Percentiles rank a stretch among this genome's conserved stretches.
Conservation (phyloP, 2,797 vertebrate genomes). For the Gymnoscopelus braueri region DNA sequence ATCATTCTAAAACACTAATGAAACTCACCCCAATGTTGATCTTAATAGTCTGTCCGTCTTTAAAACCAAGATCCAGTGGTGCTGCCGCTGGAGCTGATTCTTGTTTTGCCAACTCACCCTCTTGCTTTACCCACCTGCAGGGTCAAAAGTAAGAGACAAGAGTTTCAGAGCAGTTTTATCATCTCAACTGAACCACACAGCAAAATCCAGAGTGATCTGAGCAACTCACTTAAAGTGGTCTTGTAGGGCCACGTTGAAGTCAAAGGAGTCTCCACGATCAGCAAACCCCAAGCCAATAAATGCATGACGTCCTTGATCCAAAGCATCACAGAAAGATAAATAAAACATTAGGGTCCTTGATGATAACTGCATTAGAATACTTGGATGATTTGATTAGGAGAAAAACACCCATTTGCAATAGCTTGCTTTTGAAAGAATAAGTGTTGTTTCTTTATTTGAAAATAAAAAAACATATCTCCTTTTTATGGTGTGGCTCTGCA, state of each 20-base stretch:
- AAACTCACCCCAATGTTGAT: constrained; percentile 92
- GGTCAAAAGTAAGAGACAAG: not conserved
- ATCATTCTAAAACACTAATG: not conserved
- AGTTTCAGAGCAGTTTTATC: not conserved
- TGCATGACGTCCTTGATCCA: constrained; percentile 87
- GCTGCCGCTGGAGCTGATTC: constrained; percentile 82
- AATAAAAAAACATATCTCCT: no score
- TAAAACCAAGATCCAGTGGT: constrained; percentile 95
- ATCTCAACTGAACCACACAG: no score
- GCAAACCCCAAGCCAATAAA: constrained; percentile 96
- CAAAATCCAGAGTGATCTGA: no score
- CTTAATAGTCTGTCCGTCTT: constrained; percentile 98
- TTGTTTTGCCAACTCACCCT: constrained; percentile 89
- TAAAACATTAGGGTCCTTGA: not conserved
- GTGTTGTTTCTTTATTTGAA: no score
- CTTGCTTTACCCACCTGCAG: constrained; percentile 94
- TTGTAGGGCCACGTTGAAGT: constrained; percentile 97
- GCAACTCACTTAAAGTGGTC: constrained; percentile 97
- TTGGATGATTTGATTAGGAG: no score
- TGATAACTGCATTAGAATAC: no score
- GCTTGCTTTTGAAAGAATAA: no score
- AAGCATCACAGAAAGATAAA: constrained; percentile 1
- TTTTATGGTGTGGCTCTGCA: no score
- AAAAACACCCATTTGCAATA: no score
- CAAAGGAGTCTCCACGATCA: constrained; percentile 97